These are phyloP conservation scores for Amblyteles armatorius DNA, from an alignment of 2,888 invertebrate genomes.

Conservation along the genomic window DNA sequence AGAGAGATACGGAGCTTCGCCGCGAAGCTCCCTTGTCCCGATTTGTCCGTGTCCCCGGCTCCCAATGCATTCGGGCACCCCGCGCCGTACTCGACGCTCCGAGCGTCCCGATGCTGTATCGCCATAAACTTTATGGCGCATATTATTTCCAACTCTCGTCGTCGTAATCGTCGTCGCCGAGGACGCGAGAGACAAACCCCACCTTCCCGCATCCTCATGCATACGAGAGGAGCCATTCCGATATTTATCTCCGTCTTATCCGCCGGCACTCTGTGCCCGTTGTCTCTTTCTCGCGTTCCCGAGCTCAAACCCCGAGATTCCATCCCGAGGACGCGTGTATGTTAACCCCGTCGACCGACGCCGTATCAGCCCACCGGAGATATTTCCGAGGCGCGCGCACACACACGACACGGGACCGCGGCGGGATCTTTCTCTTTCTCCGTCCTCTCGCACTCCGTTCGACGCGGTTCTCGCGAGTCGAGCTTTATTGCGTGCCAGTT, in stretches of 20 bases:
- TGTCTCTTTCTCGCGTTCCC: conserved; percentile 23
- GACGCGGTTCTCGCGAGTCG: conserved; percentile 33
- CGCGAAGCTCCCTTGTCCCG: conserved; percentile 53
- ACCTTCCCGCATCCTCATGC: conserved; percentile 52
- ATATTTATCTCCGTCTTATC: conserved; percentile 57
- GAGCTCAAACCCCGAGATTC: conserved; percentile 49
- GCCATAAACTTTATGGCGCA: conserved; percentile 72
- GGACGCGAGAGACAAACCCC: conserved; percentile 51
- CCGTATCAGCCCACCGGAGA: conserved; percentile 59
- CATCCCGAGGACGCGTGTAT: conserved; percentile 44
- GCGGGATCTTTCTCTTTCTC: conserved; percentile 15
- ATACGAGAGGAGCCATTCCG: conserved; percentile 56
- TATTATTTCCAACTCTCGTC: conserved; percentile 66
- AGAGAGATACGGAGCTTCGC: conserved; percentile 18
- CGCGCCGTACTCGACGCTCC: conserved; percentile 55
- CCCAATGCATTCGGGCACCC: conserved; percentile 45
- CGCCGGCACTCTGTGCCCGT: conserved; percentile 40
- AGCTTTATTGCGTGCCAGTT: conserved; percentile 69
- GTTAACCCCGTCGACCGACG: conserved; percentile 36
- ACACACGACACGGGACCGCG: conserved; percentile 49
- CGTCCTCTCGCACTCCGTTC: conserved; percentile 5
- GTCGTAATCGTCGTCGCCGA: conserved; percentile 51
- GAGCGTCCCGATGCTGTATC: conserved; percentile 54
- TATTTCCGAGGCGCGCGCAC: conserved; percentile 51
- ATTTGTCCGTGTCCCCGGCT: conserved; percentile 66